Conservation (phyloP, 2,888 invertebrate genomes). For the Mermis nigrescens region DNA sequence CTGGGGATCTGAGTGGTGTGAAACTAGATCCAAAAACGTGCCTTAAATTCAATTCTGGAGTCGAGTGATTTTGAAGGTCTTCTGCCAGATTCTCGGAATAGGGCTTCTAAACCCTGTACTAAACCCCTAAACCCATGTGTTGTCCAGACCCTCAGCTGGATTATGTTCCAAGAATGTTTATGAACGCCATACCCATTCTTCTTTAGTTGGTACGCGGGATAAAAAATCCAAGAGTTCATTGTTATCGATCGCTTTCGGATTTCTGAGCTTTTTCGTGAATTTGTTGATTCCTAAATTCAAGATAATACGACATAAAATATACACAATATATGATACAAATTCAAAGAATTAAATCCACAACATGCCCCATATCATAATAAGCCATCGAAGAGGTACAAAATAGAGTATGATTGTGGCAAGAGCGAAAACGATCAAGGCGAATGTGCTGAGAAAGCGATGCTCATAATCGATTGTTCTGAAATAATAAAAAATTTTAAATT, state of each 20-base stretch:
- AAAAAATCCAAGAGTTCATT: slow-evolving; percentile 79
- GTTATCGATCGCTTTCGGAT: slow-evolving; percentile 70
- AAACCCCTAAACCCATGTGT: too few species aligned
- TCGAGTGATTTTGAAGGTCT: too few species aligned
- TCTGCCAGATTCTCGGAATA: too few species aligned
- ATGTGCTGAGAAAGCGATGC: slow-evolving; percentile 74
- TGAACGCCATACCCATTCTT: slow-evolving; percentile 68
- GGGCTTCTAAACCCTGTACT: too few species aligned
- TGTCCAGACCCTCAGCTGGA: too few species aligned
- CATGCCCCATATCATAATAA: slow-evolving; percentile 69
- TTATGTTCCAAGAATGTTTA: too few species aligned
- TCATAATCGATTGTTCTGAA: slow-evolving; percentile 78
- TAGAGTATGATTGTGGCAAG: slow-evolving; percentile 57
- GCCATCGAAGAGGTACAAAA: slow-evolving; percentile 60
- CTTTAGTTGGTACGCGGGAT: slow-evolving; percentile 77
- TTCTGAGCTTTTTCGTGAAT: slow-evolving; percentile 67
- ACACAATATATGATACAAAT: too few species aligned
- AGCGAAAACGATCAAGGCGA: slow-evolving; percentile 57
- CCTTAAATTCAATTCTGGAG: too few species aligned
- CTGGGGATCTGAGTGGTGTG: too few species aligned
- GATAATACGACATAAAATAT: too few species aligned
- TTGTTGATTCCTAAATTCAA: slow-evolving; percentile 48
- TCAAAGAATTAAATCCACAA: too few species aligned
- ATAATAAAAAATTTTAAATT: slow-evolving; percentile 21
- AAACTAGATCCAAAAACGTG: too few species aligned